Evolutionary conservation across 2,797 vertebrate species (phyloP).

Genomic region (Notolabrus celidotus): DNA sequence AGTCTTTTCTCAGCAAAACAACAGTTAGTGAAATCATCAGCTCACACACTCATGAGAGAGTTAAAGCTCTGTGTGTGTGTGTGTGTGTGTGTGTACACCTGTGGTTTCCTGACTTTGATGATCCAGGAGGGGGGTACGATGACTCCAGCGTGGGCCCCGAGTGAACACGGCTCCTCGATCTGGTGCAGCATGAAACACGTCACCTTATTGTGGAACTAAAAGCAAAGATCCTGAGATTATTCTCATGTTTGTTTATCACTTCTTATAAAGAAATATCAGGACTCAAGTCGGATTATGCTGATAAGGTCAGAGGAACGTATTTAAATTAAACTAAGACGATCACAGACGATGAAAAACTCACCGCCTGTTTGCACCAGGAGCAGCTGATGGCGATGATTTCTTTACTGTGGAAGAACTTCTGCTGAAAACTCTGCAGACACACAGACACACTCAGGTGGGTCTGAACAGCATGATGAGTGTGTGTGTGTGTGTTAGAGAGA

Average conservation of each 20-base stretch:
- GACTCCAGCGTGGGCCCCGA: constrained; percentile 97
- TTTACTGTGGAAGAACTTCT: constrained; percentile 99
- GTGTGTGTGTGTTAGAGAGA: constrained; percentile 20
- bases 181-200: constrained; percentile 99
- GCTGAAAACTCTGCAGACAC: constrained; percentile 92
- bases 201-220: constrained; percentile 98
- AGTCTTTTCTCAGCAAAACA: constrained; percentile 49
- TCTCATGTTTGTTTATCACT: too few relatives aligned
- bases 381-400: constrained; percentile 99
- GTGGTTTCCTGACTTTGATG: constrained; percentile 99
- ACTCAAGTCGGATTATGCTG: too few relatives aligned
- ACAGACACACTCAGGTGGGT: constrained; percentile 13
- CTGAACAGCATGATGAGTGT: too few relatives aligned
- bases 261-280: too few relatives aligned
- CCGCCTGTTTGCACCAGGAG: constrained; percentile 99
- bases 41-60: constrained; percentile 2
- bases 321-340: too few relatives aligned
- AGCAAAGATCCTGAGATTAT: too few relatives aligned
- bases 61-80: constrained; percentile 16
- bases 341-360: constrained; percentile 79
- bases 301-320: too few relatives aligned
- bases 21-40: constrained; percentile 46
- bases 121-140: constrained; percentile 99
- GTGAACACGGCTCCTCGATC: constrained; percentile 97
- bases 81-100: constrained; percentile 84